Base-by-base conservation (phyloP, 2,797 vertebrate genomes). In the Calcarius lapponicus region DNA sequence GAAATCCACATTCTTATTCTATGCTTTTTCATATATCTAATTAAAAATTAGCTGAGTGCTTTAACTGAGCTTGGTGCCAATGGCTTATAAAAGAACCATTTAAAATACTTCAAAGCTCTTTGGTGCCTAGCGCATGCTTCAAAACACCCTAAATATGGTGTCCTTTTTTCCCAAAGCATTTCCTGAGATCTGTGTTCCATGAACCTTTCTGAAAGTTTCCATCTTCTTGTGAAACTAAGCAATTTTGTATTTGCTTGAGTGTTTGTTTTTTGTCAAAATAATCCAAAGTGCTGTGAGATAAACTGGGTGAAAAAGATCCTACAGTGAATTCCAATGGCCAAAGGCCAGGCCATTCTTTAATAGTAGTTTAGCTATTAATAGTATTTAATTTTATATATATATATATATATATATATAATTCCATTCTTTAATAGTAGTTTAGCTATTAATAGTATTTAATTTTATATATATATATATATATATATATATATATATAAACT, bases 251-350 rank as follows among this genome's bases (percentile, higher is more conserved):
- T 89, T 83, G 18, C 4, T 69, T 79, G 18, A 16, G 78, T 88
- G 26, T 13, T 83, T 80, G 20, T 15, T 82, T 86, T 92, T 54
- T 87, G 42, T 26, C 70, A 93, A 90, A 96, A 88, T 92, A 96
- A 96, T 89, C 87, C 66, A 97, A 96, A 96, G 79, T 47, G 24
- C 72, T 66, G 78, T 71, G 90, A 95, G 90, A 95, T 86, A 70
- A 95, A 89, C n/a, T 29, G 47, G 9, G 82, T 91, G 79, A 86
- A 82, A 97, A 75, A 88, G 74, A 70, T 54, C 83, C 64, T 81
- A 38, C 62, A 47, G 88, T 92, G 83, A 86, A 92, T 92, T 90
- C 74, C 94, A 95, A 32, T 87, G 80, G 92, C 71, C 82, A 82
- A 11, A 80, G 48, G 42, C 25, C 83, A 88, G 31, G 66, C 75